These are phyloP conservation scores for Pipistrellus pipistrellus DNA, from an alignment of 2,797 vertebrate genomes.

Conservation along the genomic window DNA sequence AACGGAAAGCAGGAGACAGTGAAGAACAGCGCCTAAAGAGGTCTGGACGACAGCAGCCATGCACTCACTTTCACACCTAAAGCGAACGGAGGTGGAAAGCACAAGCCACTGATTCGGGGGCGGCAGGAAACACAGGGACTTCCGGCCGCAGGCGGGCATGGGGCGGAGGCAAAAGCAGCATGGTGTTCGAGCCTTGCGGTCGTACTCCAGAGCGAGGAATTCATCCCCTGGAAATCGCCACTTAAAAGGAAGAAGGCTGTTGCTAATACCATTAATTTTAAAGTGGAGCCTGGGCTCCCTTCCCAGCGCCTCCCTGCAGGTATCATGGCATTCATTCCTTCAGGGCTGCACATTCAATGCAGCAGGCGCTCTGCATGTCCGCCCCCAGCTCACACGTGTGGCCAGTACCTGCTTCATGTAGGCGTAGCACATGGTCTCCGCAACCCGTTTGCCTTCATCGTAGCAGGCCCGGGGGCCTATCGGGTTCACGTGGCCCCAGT, in stretches of 20 bases:
- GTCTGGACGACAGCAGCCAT: neutral
- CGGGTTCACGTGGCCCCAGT: constrained; percentile 99
- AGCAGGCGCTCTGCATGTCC: fast-evolving
- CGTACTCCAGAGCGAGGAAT: neutral
- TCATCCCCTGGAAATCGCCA: neutral
- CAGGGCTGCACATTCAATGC: fast-evolving
- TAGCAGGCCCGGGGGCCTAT: constrained; percentile 98
- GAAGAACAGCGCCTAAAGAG: neutral
- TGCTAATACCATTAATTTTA: neutral
- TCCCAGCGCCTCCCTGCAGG: neutral
- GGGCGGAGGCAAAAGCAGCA: too few species aligned
- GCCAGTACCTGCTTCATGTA: constrained; percentile 98
- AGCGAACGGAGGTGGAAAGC: neutral
- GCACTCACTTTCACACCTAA: neutral
- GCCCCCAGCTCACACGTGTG: neutral
- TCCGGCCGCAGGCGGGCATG: neutral
- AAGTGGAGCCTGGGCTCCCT: neutral
- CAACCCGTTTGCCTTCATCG: constrained; percentile 98
- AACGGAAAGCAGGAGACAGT: neutral
- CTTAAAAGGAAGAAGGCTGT: neutral
- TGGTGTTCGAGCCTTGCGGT: fast-evolving
- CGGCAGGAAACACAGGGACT: neutral
- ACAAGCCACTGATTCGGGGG: constrained; percentile 11
- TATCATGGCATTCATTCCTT: fast-evolving
- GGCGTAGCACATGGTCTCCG: constrained; percentile 99